phyloP scores from a whole-genome alignment of 2,888 invertebrate species.

The Schizotus pectinicornis region DNA sequence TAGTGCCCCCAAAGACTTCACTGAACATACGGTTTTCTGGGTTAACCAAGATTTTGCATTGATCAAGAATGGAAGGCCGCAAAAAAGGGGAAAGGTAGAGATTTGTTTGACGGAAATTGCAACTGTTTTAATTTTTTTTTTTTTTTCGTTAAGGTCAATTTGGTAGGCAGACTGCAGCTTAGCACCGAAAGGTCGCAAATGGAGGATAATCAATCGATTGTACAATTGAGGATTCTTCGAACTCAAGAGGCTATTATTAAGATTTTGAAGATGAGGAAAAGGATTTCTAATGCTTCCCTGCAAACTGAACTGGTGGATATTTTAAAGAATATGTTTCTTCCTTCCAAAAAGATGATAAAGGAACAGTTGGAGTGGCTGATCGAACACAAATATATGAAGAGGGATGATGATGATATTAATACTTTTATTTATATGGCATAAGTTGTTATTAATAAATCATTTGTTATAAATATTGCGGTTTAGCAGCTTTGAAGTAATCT shows the following conservation, averaged over 20 bases:
- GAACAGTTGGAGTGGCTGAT: conserved; percentile 99
- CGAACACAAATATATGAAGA: conserved; percentile 96
- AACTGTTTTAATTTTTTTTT: conserved; percentile 2
- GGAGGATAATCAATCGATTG: conserved; percentile 98
- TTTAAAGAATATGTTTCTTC: conserved; percentile 98
- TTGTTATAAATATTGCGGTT: conserved; percentile 2
- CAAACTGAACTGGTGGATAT: conserved; percentile 98
- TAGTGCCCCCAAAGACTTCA: conserved; percentile 92
- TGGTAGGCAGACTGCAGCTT: conserved; percentile 93
- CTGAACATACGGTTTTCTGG: conserved; percentile 92
- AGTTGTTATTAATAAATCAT: conserved; percentile 26
- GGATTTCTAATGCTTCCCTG: conserved; percentile 90
- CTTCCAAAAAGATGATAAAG: conserved; percentile 99
- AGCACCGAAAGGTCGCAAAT: conserved; percentile 95
- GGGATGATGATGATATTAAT: conserved; percentile 97
- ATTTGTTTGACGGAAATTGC: conserved; percentile 2
- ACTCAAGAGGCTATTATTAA: conserved; percentile 98
- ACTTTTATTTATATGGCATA: conserved; percentile 97
- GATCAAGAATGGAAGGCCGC: conserved; percentile 93
- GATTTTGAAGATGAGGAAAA: conserved; percentile 97
- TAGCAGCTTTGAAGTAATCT: neutral
- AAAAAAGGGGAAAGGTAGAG: conserved; percentile 85
- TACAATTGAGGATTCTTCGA: conserved; percentile 92
- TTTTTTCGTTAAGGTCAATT: conserved; percentile 69
- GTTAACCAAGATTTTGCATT: conserved; percentile 96